A percentile compares a stretch with the other conserved stretches of the same genome.
phyloP scores from a whole-genome alignment of 2,113 vertebrate genomes.

The Microcebus griseorufus region DNA sequence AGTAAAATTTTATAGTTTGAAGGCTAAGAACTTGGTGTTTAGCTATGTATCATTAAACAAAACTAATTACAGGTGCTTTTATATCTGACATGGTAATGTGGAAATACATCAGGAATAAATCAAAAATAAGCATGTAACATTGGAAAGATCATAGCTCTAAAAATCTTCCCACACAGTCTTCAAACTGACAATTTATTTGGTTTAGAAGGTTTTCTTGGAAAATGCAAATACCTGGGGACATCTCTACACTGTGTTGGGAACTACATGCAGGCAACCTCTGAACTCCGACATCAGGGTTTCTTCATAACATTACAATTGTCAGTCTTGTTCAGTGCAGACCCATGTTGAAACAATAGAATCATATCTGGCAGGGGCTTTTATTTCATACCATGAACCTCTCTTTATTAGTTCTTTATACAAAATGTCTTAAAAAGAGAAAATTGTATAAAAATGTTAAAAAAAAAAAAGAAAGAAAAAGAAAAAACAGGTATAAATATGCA shows the following conservation, averaged over 20 bases:
- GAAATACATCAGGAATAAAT: neutral
- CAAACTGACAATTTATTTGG: neutral
- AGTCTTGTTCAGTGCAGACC: neutral
- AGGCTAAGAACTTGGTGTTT: neutral
- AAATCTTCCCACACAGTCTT: neutral
- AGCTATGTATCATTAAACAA: neutral
- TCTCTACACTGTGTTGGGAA: neutral
- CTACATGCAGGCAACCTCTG: neutral
- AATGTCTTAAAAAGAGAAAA: neutral
- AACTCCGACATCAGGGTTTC: neutral
- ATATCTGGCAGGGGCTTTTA: neutral
- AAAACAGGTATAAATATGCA: neutral
- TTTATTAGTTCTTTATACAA: neutral
- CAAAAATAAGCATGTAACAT: neutral
- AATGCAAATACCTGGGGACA: neutral
- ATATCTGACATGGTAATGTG: neutral
- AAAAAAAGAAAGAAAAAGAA: neutral
- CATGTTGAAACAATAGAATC: neutral
- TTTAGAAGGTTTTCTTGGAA: neutral
- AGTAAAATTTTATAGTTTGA: neutral
- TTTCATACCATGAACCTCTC: no score
- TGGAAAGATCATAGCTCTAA: neutral
- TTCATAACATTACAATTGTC: neutral
- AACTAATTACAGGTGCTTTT: neutral
- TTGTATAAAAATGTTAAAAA: neutral